These are phyloP conservation scores for Acanthornis magna DNA, from an alignment of 2,797 vertebrate genomes.

Conservation along the genomic window DNA sequence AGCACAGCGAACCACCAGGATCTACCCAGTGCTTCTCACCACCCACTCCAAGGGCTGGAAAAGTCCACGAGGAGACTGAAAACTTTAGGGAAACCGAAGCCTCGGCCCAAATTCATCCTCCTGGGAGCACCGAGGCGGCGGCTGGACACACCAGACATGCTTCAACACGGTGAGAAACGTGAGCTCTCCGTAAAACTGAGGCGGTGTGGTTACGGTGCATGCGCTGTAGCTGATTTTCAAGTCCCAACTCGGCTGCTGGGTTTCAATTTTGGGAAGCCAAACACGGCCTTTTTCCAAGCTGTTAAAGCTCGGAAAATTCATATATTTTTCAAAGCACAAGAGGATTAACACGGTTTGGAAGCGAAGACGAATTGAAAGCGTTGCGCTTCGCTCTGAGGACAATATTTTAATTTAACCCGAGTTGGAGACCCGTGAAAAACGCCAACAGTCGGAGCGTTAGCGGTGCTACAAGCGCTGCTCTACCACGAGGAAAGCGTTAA, in stretches of 20 bases:
- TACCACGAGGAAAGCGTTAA: slow-evolving; percentile 26
- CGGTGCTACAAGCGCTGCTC: slow-evolving; percentile 64
- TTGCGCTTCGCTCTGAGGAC: accelerated
- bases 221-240: slow-evolving; percentile 60
- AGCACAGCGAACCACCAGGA: accelerated
- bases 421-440: slow-evolving; percentile 66
- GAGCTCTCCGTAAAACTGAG: neutral
- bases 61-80: neutral
- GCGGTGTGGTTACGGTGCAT: neutral
- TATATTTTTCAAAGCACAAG: accelerated
- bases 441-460: slow-evolving; percentile 13
- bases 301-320: accelerated
- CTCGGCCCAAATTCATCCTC: neutral
- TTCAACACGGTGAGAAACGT: neutral
- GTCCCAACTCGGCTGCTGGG: slow-evolving; percentile 60
- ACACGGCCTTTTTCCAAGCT: neutral
- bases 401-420: neutral
- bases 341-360: accelerated
- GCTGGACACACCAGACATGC: neutral
- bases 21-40: neutral
- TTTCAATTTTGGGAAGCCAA: neutral
- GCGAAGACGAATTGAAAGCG: accelerated
- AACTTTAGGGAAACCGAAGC: neutral
- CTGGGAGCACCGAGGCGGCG: neutral
- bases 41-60: neutral